Base-by-base conservation (phyloP, 2,113 vertebrate genomes). In the Tychaedon coryphoeus region DNA sequence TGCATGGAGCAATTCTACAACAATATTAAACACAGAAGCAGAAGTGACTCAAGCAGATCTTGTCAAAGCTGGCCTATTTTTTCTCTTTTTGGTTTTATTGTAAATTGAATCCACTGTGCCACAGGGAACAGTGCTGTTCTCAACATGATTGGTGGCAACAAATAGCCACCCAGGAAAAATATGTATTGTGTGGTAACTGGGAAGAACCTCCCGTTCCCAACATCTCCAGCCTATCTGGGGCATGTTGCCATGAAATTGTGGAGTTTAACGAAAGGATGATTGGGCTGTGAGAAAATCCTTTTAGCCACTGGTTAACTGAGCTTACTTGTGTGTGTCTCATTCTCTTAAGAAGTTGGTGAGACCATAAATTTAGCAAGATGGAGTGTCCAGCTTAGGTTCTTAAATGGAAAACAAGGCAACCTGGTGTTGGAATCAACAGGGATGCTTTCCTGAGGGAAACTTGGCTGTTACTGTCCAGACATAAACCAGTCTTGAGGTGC, bases 31-130 rank as follows among this genome's bases (percentile, higher is more conserved):
- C 61, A 34, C 72, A 72, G 61, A 67, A 73, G 79, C 82, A 79
- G 86, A 78, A 34, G 26, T 92, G 91, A 94, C 47, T 92, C 95
- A 93, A 79, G 47, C 67, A 73, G 29, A 70, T 79, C 62, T 82
- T 86, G 54, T 88, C 38, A 83, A 83, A 33, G 43, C 83, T 90
- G 86, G 14, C 64, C 82, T 86, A 34, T 86, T 96, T 95, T 76
- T 92, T 73, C 54, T 89, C 45, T 60, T 79, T 70, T 77, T 61
- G 20, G 48, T 87, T 93, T 95, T 75, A 50, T 73, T 88, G 31
- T 92, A 93, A 92, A 83, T 92, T 8, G 5, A 47, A 83, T 90
- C 23, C 16, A 74, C 48, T 73, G 66, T 88, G 85, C 86, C 53
- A 75, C 56, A 61, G 78, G 71, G 62, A 75, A 84, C 56, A 47